phyloP scores from a whole-genome alignment of 2,797 vertebrate species.

The Malacoraja senta region DNA sequence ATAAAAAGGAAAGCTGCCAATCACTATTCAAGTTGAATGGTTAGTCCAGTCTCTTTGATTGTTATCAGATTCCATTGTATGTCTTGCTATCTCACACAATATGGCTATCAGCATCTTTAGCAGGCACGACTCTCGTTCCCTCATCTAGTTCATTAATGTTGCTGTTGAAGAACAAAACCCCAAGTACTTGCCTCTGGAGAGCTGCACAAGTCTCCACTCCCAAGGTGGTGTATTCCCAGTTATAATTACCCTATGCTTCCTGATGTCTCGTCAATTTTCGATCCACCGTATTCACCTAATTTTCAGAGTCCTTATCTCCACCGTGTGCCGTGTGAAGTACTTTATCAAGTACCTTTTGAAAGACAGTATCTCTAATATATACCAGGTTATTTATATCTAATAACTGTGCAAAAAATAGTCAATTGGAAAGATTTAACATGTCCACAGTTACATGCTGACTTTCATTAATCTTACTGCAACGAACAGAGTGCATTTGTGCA shows the following conservation, averaged over 20 bases:
- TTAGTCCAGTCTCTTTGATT: background rate
- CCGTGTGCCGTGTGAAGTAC: background rate
- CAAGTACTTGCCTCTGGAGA: background rate
- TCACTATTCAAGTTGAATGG: background rate
- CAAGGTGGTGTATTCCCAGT: slow-evolving; percentile 7
- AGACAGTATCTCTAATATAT: background rate
- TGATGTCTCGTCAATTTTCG: slow-evolving; percentile 11
- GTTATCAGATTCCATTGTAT: background rate
- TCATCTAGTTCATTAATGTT: background rate
- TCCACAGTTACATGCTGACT: background rate
- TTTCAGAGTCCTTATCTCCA: background rate
- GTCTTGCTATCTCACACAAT: background rate
- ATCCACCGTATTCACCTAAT: background rate
- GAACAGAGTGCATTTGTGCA: background rate
- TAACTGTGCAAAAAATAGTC: background rate
- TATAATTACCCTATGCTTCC: slow-evolving; percentile 24
- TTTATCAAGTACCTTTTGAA: background rate
- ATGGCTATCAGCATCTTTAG: background rate
- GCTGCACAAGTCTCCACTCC: background rate
- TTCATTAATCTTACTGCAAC: slow-evolving; percentile 23
- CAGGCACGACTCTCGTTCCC: background rate
- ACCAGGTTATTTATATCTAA: background rate
- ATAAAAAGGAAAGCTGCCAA: background rate
- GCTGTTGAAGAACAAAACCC: slow-evolving; percentile 5
- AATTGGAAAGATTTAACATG: background rate